These are phyloP conservation scores for Amphibalanus amphitrite DNA, from an alignment of 1,140 invertebrate species.

Conservation along the genomic window DNA sequence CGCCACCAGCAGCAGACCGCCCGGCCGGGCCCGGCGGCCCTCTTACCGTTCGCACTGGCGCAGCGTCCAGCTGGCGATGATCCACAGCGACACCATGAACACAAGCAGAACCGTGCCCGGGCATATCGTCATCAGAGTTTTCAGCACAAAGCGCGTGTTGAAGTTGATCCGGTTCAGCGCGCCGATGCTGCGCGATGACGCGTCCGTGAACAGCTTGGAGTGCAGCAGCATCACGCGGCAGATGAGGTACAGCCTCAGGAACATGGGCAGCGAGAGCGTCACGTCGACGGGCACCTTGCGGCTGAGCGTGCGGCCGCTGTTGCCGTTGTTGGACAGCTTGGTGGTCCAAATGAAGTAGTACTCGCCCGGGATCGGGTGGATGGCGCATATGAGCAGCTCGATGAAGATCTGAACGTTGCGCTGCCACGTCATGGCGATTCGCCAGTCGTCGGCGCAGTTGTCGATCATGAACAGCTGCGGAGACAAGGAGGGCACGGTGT, in stretches of 20 bases:
- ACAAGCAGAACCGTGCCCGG: constrained; percentile 94
- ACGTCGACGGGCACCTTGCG: constrained; percentile 86
- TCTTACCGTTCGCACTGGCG: constrained; percentile 92
- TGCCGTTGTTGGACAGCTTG: constrained; percentile 78
- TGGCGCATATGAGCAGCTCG: constrained; percentile 85
- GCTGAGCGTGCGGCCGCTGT: constrained; percentile 55
- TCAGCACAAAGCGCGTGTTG: constrained; percentile 97
- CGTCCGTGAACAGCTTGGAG: constrained; percentile 97
- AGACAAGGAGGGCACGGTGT: constrained; percentile 16
- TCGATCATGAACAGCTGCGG: constrained; percentile 94
- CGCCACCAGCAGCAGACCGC: neutral
- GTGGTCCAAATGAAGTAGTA: constrained; percentile 93
- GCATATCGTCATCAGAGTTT: constrained; percentile 99
- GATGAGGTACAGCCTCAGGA: constrained; percentile 95
- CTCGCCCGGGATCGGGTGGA: constrained; percentile 92
- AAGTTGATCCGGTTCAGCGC: constrained; percentile 99
- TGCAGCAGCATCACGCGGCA: constrained; percentile 98
- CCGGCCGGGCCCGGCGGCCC: constrained; percentile 20
- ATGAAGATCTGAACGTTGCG: constrained; percentile 78
- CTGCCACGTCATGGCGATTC: constrained; percentile 98
- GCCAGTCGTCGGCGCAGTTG: constrained; percentile 99
- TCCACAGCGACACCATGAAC: constrained; percentile 98
- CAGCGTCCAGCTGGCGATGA: constrained; percentile 96
- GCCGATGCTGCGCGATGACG: constrained; percentile 68
- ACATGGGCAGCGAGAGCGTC: constrained; percentile 95